Percentiles rank a stretch among this genome's conserved stretches.
Evolutionary conservation across 2,797 vertebrate species (phyloP).

Genomic region (Dallia pectoralis): DNA sequence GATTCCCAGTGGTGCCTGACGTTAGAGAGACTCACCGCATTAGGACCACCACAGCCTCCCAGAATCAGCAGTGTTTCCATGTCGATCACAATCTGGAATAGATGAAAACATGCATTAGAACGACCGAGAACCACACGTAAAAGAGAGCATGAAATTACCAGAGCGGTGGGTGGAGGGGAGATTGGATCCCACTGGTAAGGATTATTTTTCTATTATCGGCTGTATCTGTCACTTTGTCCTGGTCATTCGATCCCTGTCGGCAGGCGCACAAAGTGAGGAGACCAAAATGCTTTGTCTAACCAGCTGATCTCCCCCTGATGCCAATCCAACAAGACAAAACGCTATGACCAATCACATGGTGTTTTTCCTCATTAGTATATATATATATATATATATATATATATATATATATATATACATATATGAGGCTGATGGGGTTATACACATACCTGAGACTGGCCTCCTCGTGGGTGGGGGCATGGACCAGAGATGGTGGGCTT

Average conservation of each 20-base stretch:
- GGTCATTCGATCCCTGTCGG: too few relatives aligned
- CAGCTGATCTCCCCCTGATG: slow-evolving; percentile 69
- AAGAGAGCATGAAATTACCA: not conserved
- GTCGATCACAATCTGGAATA: slow-evolving; percentile 89
- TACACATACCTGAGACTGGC: slow-evolving; percentile 91
- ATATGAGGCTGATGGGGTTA: too few relatives aligned
- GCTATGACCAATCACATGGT: too few relatives aligned
- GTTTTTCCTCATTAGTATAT: too few relatives aligned
- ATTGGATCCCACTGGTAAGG: too few relatives aligned
- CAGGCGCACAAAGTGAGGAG: too few relatives aligned
- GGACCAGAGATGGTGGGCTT: slow-evolving; percentile 87
- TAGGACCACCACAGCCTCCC: slow-evolving; percentile 95
- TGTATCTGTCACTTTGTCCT: too few relatives aligned
- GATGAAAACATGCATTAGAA: not conserved
- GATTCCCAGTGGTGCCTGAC: slow-evolving; percentile 35
- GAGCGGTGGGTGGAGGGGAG: too few relatives aligned
- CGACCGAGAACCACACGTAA: slow-evolving; percentile 20
- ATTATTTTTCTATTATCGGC: too few relatives aligned
- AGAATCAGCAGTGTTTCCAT: slow-evolving; percentile 90
- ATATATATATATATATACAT: too few relatives aligned
- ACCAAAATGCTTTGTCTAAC: slow-evolving; percentile 29
- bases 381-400: too few relatives aligned
- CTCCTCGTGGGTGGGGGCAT: slow-evolving; percentile 90
- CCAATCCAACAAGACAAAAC: slow-evolving; percentile 55
- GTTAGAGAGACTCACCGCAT: slow-evolving; percentile 97